Percentiles rank a stretch among this genome's conserved stretches.
Evolutionary conservation across 23 tunicate species (phyloP).

Genomic region (Trididemnum miniatum): DNA sequence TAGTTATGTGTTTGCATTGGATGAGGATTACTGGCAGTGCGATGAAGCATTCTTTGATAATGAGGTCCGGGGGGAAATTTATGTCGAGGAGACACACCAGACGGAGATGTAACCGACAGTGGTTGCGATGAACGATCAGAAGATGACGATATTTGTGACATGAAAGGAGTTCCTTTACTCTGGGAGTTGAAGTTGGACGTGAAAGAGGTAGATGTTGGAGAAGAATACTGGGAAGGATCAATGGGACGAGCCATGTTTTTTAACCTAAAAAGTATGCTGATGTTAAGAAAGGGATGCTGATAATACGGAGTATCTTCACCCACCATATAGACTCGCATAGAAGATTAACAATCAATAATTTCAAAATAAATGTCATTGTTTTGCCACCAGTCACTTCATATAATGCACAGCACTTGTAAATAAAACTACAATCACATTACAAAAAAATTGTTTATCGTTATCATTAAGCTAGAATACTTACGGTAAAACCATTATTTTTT

Average conservation of each 20-base stretch:
- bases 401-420: too few species aligned
- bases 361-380: too few species aligned
- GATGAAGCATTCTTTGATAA: conserved; percentile 1
- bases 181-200: conserved; percentile 33
- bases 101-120: conserved; percentile 5
- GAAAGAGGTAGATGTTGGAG: conserved; percentile 84
- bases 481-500: neutral
- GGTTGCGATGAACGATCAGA: conserved; percentile 17
- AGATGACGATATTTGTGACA: neutral
- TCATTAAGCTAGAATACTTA: neutral
- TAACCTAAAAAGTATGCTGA: too few species aligned
- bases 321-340: too few species aligned
- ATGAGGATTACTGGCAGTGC: conserved; percentile 26
- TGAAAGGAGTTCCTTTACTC: conserved; percentile 15
- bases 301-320: too few species aligned
- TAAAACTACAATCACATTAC: too few species aligned
- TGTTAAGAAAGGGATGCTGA: too few species aligned
- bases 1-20: neutral
- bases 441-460: too few species aligned
- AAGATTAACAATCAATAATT: too few species aligned
- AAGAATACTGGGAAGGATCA: conserved; percentile 59
- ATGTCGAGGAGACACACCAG: conserved; percentile 18
- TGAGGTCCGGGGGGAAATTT: neutral
- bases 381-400: too few species aligned
- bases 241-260: conserved; percentile 87